These are phyloP conservation scores for Oikopleura dioica DNA, from an alignment of 23 tunicate species.

Conservation along the genomic window DNA sequence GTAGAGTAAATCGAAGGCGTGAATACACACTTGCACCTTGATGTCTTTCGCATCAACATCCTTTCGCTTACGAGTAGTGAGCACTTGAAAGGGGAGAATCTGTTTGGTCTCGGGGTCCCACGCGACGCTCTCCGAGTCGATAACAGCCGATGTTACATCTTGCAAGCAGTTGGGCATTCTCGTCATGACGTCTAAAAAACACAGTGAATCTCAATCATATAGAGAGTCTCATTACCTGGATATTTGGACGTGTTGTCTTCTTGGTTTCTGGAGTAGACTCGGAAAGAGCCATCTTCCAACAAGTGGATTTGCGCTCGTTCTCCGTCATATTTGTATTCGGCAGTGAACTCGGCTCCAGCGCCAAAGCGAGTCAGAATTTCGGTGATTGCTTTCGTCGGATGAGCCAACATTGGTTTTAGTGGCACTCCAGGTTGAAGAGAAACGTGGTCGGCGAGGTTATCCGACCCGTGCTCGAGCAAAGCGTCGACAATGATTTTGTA, in stretches of 20 bases:
- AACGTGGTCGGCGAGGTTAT: slow-evolving; percentile 51
- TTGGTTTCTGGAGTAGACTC: slow-evolving; percentile 68
- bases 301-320: slow-evolving; percentile 91
- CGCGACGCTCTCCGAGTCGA: slow-evolving; percentile 92
- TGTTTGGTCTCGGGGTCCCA: slow-evolving; percentile 69
- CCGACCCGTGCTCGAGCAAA: slow-evolving; percentile 43
- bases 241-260: slow-evolving; percentile 91
- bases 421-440: slow-evolving; percentile 38
- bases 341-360: slow-evolving; percentile 44
- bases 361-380: slow-evolving; percentile 60
- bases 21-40: slow-evolving; percentile 91
- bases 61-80: slow-evolving; percentile 32
- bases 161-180: slow-evolving; percentile 47
- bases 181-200: slow-evolving; percentile 45
- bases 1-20: slow-evolving; percentile 88
- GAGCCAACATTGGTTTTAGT: slow-evolving; percentile 71
- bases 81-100: slow-evolving; percentile 81
- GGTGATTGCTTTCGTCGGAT: slow-evolving; percentile 81
- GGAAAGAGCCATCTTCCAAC: slow-evolving; percentile 34
- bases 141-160: slow-evolving; percentile 62
- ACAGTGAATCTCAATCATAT: no score
- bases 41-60: slow-evolving; percentile 64
- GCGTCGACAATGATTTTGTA: slow-evolving; percentile 37
- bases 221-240: no score
- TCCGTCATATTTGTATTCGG: slow-evolving; percentile 92